Base-by-base conservation (phyloP, 2,797 vertebrate species). In the Vireo griseus region DNA sequence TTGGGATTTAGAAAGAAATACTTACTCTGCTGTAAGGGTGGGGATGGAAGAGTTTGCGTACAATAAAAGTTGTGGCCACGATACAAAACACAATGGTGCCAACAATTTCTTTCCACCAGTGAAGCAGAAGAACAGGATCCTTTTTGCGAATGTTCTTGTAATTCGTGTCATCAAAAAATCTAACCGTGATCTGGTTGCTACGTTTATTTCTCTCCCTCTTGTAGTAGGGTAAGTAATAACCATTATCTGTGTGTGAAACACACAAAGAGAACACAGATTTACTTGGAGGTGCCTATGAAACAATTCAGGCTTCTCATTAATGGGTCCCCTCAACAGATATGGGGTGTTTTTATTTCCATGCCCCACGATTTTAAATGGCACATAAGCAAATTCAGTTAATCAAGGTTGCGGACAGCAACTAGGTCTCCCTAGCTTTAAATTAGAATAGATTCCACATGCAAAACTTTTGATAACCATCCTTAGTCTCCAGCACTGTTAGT, bases 71-170 rank as follows among this genome's bases (percentile, higher is more conserved):
- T 67, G 99, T 99, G 85, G 99, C 98, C 18, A 98, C 96, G 13
- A 99, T 99, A 94, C 99, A 99, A 88, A 99, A 98, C 29, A 99
- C 11, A 69, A 99, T 99, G 59, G 99, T 99, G 62, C 98, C 98
- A 48, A 99, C 97, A 65, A 99, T 99, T 94, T 99, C 99, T 42
- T 99, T 99, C 99, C 99, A 99, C 99, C 99, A 99, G 48, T 99
- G 99, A 65, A 99, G 97, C 63, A 99, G 98, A 57, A 99, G 98
- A 62, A 99, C 98, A 0, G 99, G 99, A 94, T 99, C 99, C 96
- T 99, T 99, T 28, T 98, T 99, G 63, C 98, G 98, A 72, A 98
- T 94, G 44, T 97, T 98, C 15, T 97, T 97, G 67, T 98, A 97
- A 19, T 86, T 97, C 0, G 97, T 93, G 13, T 97, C 97, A 28